These are phyloP conservation scores for Philonicus albiceps DNA, from an alignment of 2,888 invertebrate species.

Conservation along the genomic window DNA sequence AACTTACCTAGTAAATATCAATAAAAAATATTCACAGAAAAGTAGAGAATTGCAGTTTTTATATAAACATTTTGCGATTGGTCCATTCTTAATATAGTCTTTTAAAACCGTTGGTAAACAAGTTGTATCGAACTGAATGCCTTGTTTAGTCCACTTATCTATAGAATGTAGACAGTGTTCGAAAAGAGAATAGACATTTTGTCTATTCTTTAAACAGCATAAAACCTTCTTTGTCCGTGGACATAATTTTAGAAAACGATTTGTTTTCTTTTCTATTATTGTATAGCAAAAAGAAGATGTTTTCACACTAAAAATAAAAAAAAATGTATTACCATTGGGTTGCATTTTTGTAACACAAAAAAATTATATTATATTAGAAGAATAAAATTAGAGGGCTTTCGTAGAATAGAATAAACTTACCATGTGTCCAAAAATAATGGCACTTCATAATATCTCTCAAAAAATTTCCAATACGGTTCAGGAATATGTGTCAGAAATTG, in stretches of 20 bases:
- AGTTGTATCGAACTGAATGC: neutral
- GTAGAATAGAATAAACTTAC: neutral
- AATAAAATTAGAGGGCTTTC: neutral
- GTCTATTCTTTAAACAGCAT: neutral
- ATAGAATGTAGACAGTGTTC: neutral
- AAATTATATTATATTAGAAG: too few relatives aligned
- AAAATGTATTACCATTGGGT: too few relatives aligned
- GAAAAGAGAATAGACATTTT: neutral
- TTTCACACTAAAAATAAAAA: neutral
- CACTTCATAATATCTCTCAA: slow-evolving; percentile 56
- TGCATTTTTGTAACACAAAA: too few relatives aligned
- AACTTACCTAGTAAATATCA: neutral
- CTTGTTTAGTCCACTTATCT: neutral
- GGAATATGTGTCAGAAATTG: slow-evolving; percentile 61
- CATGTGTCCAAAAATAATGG: neutral
- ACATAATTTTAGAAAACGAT: neutral
- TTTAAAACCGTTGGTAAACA: neutral
- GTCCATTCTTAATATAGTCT: neutral
- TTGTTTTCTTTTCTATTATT: neutral
- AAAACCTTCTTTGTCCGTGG: neutral
- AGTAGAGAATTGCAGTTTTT: neutral
- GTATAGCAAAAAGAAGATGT: neutral
- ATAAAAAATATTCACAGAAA: neutral
- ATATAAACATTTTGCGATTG: neutral
- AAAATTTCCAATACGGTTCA: slow-evolving; percentile 60